These are phyloP conservation scores for Tubulanus polymorphus DNA, from an alignment of 2,888 invertebrate genomes.

Conservation along the genomic window DNA sequence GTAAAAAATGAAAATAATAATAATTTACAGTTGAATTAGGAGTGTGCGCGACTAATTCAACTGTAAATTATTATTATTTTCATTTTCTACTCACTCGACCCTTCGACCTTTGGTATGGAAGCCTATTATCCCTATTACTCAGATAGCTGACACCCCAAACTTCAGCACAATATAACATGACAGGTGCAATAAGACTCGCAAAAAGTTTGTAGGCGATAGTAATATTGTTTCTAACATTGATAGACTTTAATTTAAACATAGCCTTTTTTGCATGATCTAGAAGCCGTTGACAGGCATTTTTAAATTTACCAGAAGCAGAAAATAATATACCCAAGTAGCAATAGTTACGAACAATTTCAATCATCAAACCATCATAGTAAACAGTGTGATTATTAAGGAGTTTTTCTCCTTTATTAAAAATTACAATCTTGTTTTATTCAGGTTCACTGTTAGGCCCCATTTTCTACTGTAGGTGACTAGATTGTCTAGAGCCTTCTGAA, in stretches of 20 bases:
- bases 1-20: too few species aligned
- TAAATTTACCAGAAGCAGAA: neutral
- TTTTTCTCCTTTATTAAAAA: neutral
- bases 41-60: too few species aligned
- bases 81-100: too few species aligned
- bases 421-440: neutral
- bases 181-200: too few species aligned
- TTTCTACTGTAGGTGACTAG: neutral
- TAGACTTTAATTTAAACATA: conserved; percentile 53
- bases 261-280: neutral
- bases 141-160: too few species aligned
- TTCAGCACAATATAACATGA: too few species aligned
- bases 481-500: neutral
- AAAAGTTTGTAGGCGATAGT: too few species aligned
- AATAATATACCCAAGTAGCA: neutral
- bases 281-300: neutral
- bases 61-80: too few species aligned
- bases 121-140: too few species aligned
- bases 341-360: neutral
- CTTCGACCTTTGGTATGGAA: too few species aligned
- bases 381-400: neutral
- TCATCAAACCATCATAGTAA: neutral
- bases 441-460: neutral
- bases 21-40: too few species aligned
- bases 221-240: neutral